A percentile compares a stretch with the other conserved stretches of the same genome.
Conservation (phyloP, 2,113 vertebrate species). For the Copsychus sechellarum region DNA sequence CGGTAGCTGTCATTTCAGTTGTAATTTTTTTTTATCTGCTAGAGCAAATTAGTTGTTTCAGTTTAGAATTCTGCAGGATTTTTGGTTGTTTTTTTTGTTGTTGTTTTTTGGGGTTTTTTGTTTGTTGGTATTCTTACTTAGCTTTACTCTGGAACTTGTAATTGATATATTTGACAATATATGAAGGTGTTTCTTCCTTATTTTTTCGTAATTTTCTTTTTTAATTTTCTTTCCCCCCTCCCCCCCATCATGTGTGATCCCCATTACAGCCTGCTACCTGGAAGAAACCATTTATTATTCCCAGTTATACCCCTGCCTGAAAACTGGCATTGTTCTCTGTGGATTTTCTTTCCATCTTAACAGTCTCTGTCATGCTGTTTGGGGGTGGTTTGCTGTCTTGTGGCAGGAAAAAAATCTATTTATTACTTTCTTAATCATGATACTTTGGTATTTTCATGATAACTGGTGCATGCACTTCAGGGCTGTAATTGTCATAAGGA, state of each 20-base stretch:
- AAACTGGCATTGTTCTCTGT: background rate
- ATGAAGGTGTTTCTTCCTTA: background rate
- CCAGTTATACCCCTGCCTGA: background rate
- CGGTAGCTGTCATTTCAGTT: background rate
- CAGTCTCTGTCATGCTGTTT: background rate
- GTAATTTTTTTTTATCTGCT: background rate
- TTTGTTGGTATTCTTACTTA: background rate
- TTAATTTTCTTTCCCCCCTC: fast-evolving
- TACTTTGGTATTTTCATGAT: background rate
- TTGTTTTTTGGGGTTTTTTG: no score
- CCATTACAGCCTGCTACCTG: background rate
- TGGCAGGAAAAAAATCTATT: background rate
- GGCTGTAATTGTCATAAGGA: background rate
- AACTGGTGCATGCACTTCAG: background rate
- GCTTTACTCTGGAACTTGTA: background rate
- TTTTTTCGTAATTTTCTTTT: background rate
- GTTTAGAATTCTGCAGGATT: background rate
- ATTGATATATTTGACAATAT: background rate
- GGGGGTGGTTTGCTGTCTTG: background rate
- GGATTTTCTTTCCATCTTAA: background rate
- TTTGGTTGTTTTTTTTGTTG: background rate
- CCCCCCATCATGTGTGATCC: fast-evolving
- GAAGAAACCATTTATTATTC: background rate
- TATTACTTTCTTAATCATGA: background rate
- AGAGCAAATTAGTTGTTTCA: background rate